phyloP scores from a whole-genome alignment of 1,140 invertebrate genomes.

The Agrypnia vestita region DNA sequence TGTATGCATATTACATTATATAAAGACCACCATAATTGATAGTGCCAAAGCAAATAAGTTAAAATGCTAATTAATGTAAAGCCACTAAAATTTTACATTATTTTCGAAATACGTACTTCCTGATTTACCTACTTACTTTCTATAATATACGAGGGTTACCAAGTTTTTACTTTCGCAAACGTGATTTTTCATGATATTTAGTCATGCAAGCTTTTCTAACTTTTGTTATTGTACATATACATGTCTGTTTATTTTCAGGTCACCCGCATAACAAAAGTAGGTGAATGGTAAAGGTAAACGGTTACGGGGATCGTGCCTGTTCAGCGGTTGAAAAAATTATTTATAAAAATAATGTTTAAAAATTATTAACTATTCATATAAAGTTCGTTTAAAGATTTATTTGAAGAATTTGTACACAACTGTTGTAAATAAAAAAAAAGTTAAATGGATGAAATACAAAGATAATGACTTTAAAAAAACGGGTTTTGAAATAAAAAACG shows the following conservation, averaged over 20 bases:
- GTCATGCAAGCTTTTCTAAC: slow-evolving; percentile 24
- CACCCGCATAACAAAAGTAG: neutral
- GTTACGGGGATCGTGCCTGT: too few relatives aligned
- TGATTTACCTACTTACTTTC: neutral
- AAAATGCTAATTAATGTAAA: slow-evolving; percentile 33
- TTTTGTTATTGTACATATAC: neutral
- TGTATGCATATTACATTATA: slow-evolving; percentile 20
- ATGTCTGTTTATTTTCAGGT: neutral
- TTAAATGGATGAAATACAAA: too few relatives aligned
- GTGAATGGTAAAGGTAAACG: too few relatives aligned
- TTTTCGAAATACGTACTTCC: neutral
- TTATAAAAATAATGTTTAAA: too few relatives aligned
- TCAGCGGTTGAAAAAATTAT: too few relatives aligned
- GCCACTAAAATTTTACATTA: slow-evolving; percentile 15
- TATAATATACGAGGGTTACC: slow-evolving; percentile 1
- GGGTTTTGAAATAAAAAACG: too few relatives aligned
- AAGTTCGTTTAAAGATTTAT: too few relatives aligned
- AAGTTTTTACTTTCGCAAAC: neutral
- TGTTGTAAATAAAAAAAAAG: too few relatives aligned
- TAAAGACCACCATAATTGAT: slow-evolving; percentile 31
- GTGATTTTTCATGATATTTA: slow-evolving; percentile 25
- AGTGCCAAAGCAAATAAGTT: slow-evolving; percentile 13
- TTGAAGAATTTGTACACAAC: too few relatives aligned
- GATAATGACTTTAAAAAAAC: too few relatives aligned
- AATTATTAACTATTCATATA: too few relatives aligned